phyloP scores from a whole-genome alignment of 1,140 invertebrate genomes.

The Spodoptera litura region DNA sequence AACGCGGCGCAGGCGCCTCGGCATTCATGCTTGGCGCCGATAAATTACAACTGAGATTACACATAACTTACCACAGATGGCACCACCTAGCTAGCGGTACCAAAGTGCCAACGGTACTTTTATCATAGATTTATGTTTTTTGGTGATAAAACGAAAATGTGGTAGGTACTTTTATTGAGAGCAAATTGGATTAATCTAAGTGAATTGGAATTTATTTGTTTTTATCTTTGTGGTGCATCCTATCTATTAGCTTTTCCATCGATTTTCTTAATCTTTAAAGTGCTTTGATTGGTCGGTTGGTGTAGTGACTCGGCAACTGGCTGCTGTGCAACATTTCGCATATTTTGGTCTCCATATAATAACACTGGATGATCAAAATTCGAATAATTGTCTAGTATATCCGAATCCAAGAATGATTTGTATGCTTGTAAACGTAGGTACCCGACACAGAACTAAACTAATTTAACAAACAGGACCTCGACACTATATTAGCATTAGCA shows the following conservation, averaged over 20 bases:
- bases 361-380: too few relatives aligned
- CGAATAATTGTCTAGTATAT: too few relatives aligned
- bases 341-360: too few relatives aligned
- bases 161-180: constrained; percentile 19
- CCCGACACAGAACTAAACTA: too few relatives aligned
- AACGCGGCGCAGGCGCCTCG: constrained; percentile 42
- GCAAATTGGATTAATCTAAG: background rate
- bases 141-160: constrained; percentile 10
- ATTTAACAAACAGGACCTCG: too few relatives aligned
- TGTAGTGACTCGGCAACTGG: too few relatives aligned
- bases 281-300: too few relatives aligned
- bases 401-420: too few relatives aligned
- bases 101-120: constrained; percentile 41
- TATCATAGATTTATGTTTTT: constrained; percentile 36
- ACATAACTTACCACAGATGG: constrained; percentile 37
- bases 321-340: too few relatives aligned
- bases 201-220: constrained; percentile 6
- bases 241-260: background rate
- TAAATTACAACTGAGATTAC: constrained; percentile 34
- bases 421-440: too few relatives aligned
- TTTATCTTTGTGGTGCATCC: background rate
- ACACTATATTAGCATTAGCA: too few relatives aligned
- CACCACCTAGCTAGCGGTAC: constrained; percentile 25
- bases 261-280: too few relatives aligned
- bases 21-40: constrained; percentile 32